Conservation (phyloP, 2,888 invertebrate genomes). For the Hartigia nigra region DNA sequence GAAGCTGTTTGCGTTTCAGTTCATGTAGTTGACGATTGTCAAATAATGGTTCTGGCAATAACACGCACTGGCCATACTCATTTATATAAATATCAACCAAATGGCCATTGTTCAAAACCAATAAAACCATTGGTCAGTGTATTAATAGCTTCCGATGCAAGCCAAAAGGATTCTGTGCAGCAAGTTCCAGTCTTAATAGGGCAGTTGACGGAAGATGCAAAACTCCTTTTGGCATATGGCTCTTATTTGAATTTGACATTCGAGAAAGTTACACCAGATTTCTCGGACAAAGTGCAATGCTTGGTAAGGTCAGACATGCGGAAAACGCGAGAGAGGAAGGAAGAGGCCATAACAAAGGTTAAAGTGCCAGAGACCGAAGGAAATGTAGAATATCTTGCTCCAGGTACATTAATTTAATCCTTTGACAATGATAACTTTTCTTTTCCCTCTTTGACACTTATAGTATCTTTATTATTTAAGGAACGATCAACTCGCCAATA, state of each 20-base stretch:
- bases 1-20: conserved; percentile 71
- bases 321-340: conserved; percentile 54
- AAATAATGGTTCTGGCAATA: conserved; percentile 69
- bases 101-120: conserved; percentile 76
- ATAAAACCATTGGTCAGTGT: conserved; percentile 74
- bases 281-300: conserved; percentile 66
- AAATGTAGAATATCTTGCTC: conserved; percentile 68
- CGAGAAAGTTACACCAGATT: conserved; percentile 57
- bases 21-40: conserved; percentile 67
- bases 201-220: conserved; percentile 50
- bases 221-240: conserved; percentile 55
- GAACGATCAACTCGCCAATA: conserved; percentile 28
- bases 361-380: conserved; percentile 64
- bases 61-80: conserved; percentile 84
- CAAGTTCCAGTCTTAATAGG: conserved; percentile 70
- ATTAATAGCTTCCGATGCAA: conserved; percentile 71
- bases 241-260: conserved; percentile 48
- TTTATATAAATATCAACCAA: conserved; percentile 80
- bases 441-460: neutral
- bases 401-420: conserved; percentile 50
- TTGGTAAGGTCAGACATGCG: conserved; percentile 66
- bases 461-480: conserved; percentile 23
- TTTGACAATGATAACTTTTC: neutral
- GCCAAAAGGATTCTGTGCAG: conserved; percentile 65
- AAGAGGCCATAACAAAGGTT: conserved; percentile 62